Evolutionary conservation across 1,140 invertebrate species (phyloP), one percentile per base, ranked within the genome.

Genomic region (Zaprionus nigranus): DNA sequence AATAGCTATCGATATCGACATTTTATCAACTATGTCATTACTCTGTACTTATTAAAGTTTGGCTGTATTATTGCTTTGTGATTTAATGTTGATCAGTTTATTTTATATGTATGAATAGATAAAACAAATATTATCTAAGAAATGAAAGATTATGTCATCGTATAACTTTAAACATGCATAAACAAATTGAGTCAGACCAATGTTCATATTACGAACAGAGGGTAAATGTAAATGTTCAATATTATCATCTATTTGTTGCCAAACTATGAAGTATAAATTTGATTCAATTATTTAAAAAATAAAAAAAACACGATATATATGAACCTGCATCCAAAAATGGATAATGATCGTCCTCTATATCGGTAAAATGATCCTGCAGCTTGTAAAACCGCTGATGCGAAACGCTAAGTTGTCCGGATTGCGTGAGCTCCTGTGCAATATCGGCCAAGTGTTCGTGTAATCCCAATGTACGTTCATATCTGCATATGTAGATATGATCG

Each of bases 191-290:
- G 56, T 46, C 17, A 76, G 22, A 40, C 72, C 62, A 40, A n/a
- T 11, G 12, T 66, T 72, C 60, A 76, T 64, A 57, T 72, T 76
- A 5, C 11, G 57, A n/a, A 72, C 24, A 54, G 61, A 51, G 12
- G 61, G 69, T 62, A 61, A 76, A 49, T 76, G 68, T 24, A 76
- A 57, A 43, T 76, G 53, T n/a, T 71, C 1, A 20, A 65, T 6
- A 61, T 76, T 60, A 38, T 76, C 74, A 1, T 6, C 22, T 13
- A 36, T 22, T 12, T 63, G 53, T 0, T 28, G 60, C 74, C 74
- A 71, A 1, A 76, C 61, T 11, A 38, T 24, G 1, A 34, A 60
- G 2, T 40, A 17, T 22, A n/a, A 56, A 53, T 38, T 15, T 61
- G 20, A 51, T 9, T 13, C 1, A 51, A 11, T 36, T 36, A 0